These are phyloP conservation scores for Synergus umbraculus DNA, from an alignment of 2,888 invertebrate species.

Conservation along the genomic window DNA sequence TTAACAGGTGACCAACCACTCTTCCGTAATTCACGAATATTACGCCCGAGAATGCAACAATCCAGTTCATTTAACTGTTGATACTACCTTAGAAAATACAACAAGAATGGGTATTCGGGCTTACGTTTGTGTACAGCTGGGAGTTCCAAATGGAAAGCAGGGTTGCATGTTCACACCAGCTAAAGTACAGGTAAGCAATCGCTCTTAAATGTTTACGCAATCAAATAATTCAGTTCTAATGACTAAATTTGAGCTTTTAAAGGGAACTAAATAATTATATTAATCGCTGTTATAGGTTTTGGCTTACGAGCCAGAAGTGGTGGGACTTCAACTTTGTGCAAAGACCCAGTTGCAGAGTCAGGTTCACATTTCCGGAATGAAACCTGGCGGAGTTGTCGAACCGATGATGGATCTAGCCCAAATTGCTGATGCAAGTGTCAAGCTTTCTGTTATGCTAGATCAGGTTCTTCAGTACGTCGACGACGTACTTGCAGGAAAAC, in stretches of 20 bases:
- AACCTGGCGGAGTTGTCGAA: slow-evolving; percentile 82
- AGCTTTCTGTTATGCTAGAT: slow-evolving; percentile 87
- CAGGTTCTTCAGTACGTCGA: slow-evolving; percentile 92
- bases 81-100: slow-evolving; percentile 91
- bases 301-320: slow-evolving; percentile 95
- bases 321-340: slow-evolving; percentile 88
- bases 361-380: slow-evolving; percentile 72
- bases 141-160: slow-evolving; percentile 94
- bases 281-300: slow-evolving; percentile 78
- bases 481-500: slow-evolving; percentile 90
- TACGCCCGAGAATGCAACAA: slow-evolving; percentile 96
- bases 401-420: slow-evolving; percentile 87
- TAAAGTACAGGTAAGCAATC: slow-evolving; percentile 83
- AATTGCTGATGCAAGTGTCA: slow-evolving; percentile 90
- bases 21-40: slow-evolving; percentile 98
- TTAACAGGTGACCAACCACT: slow-evolving; percentile 91
- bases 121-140: slow-evolving; percentile 94
- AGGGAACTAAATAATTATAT: neutral
- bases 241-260: slow-evolving; percentile 7
- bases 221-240: neutral
- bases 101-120: slow-evolving; percentile 94
- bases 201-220: neutral
- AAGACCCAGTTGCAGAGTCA: slow-evolving; percentile 82
- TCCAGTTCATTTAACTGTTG: slow-evolving; percentile 96
- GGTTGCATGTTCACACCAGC: slow-evolving; percentile 98